Conservation (phyloP, 2,113 vertebrate species). For the Casuarius casuarius region DNA sequence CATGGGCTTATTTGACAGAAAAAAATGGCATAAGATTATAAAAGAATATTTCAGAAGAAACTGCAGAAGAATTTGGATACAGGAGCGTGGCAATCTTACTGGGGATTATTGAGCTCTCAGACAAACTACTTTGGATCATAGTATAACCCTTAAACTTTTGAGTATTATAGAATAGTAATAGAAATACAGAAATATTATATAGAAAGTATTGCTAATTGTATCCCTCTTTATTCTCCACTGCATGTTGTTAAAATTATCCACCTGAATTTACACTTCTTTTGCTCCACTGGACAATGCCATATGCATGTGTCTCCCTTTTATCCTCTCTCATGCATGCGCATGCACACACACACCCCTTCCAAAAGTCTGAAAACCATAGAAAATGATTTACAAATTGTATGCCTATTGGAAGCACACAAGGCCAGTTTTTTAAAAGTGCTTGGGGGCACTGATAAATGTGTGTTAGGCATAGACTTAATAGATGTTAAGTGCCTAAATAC, state of each 20-base stretch:
- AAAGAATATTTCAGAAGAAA: not conserved
- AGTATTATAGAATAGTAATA: not conserved
- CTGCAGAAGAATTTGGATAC: not conserved
- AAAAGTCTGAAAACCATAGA: not conserved
- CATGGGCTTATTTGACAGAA: not conserved
- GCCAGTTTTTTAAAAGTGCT: rapidly evolving
- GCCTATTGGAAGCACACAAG: not conserved
- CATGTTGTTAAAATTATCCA: not conserved
- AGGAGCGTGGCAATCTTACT: not conserved
- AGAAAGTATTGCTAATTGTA: not conserved
- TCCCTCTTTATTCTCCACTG: not conserved
- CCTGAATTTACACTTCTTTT: not conserved
- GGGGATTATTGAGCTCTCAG: not conserved
- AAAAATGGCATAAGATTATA: not conserved
- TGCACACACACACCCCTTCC: rapidly evolving
- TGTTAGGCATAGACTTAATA: not conserved
- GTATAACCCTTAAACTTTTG: not conserved
- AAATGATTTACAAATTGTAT: not conserved
- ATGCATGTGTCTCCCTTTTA: rapidly evolving
- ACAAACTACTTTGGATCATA: not conserved
- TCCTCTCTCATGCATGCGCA: not conserved
- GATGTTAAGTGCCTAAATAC: not conserved
- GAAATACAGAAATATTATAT: too few relatives aligned
- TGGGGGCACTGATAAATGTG: not conserved
- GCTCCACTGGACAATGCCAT: not conserved